Evolutionary conservation across 2,113 vertebrate species (phyloP).

Genomic region (Saguinus midas): DNA sequence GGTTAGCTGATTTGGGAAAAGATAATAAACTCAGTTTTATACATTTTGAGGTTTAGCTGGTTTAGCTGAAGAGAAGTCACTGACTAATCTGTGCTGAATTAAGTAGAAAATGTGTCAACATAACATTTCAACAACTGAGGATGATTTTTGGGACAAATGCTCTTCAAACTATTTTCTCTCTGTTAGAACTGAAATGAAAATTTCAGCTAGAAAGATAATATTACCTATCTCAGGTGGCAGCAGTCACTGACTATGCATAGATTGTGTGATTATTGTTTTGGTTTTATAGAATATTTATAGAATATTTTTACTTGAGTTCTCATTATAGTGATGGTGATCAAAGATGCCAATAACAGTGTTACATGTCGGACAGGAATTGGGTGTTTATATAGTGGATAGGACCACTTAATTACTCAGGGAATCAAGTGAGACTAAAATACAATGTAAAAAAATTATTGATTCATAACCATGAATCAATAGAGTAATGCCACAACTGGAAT

Average conservation of each 20-base stretch:
- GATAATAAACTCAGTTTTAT: not conserved
- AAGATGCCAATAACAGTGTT: not conserved
- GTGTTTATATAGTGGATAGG: not conserved
- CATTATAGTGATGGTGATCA: not conserved
- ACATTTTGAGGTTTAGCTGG: not conserved
- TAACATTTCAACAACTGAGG: not conserved
- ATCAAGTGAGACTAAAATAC: no score
- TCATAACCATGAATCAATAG: not conserved
- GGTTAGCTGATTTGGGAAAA: not conserved
- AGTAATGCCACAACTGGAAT: not conserved
- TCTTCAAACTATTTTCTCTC: not conserved
- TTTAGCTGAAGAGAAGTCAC: not conserved
- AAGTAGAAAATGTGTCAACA: not conserved
- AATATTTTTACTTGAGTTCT: not conserved
- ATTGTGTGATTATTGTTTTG: not conserved
- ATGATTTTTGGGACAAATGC: not conserved
- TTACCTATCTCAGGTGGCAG: not conserved
- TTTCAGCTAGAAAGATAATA: not conserved
- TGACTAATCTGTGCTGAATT: not conserved
- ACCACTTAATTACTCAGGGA: not conserved
- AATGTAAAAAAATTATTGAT: not conserved
- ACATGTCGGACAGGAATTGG: not conserved
- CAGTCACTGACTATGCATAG: not conserved
- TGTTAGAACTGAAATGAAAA: not conserved
- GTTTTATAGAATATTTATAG: not conserved